phyloP scores from a whole-genome alignment of 2,113 vertebrate species.

The Miniopterus natalensis region DNA sequence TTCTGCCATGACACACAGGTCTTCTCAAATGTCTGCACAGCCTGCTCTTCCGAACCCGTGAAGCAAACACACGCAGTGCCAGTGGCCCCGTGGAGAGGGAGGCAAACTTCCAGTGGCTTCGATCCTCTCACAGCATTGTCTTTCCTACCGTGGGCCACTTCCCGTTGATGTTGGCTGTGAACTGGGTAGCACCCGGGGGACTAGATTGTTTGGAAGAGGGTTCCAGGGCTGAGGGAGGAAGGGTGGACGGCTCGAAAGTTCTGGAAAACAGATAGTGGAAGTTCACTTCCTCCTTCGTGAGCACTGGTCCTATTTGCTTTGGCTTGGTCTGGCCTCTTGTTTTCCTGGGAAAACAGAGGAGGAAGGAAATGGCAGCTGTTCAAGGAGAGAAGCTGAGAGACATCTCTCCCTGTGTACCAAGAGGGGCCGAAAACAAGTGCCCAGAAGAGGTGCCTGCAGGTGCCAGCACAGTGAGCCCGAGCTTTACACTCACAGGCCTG shows the following conservation, averaged over 20 bases:
- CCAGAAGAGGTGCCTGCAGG: not conserved
- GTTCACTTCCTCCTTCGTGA: not conserved
- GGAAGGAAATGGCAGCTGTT: not conserved
- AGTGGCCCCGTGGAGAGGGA: not conserved
- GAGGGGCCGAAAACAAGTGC: not conserved
- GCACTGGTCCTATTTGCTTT: not conserved
- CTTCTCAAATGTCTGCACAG: not conserved
- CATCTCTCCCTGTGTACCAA: not conserved
- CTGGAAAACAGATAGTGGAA: not conserved
- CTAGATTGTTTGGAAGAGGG: not conserved
- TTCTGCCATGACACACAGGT: fast-evolving
- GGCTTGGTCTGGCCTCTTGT: not conserved
- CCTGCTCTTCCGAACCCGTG: not conserved
- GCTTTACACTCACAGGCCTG: not conserved
- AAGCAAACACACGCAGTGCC: not conserved
- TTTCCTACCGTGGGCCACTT: not conserved
- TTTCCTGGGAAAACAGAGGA: not conserved
- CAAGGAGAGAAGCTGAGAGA: not conserved
- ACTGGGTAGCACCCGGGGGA: not conserved
- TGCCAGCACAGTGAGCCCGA: not conserved
- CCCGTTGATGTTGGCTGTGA: not conserved
- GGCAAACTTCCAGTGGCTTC: not conserved
- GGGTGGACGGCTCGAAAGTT: not conserved
- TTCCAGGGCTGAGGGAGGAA: too few relatives aligned
- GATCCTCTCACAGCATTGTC: not conserved